phyloP scores from a whole-genome alignment of 1,140 invertebrate genomes.

The Micrasema longulum region DNA sequence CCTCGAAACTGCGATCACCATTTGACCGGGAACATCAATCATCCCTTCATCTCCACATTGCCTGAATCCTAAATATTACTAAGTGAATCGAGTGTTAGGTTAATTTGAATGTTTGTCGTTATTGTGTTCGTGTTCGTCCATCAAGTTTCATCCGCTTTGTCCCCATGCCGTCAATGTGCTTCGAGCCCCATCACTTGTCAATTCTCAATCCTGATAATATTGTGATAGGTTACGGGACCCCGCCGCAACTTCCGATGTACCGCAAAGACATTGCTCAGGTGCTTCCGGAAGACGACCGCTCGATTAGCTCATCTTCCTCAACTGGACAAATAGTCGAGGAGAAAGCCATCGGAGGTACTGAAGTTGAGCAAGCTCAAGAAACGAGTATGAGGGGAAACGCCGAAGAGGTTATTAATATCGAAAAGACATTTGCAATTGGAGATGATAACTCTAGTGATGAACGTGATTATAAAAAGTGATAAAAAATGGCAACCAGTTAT shows the following conservation, averaged over 20 bases:
- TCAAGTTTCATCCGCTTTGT: no score
- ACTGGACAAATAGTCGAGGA: background rate
- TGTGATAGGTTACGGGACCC: slow-evolving; percentile 37
- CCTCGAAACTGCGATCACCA: slow-evolving; percentile 52
- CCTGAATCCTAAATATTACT: background rate
- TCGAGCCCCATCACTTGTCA: no score
- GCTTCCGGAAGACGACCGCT: slow-evolving; percentile 13
- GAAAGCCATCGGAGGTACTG: slow-evolving; percentile 6
- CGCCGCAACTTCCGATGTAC: slow-evolving; percentile 15
- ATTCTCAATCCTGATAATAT: background rate
- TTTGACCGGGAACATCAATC: slow-evolving; percentile 38
- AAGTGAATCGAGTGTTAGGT: no score
- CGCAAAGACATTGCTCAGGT: background rate
- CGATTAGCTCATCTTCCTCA: slow-evolving; percentile 11
- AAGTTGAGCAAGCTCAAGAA: slow-evolving; percentile 3
- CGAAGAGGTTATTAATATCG: slow-evolving; percentile 30
- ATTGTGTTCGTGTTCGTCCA: slow-evolving; percentile 1
- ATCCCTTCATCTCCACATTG: slow-evolving; percentile 11
- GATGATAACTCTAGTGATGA: slow-evolving; percentile 39
- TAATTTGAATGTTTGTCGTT: no score
- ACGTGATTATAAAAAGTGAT: slow-evolving; percentile 40
- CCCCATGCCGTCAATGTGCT: no score
- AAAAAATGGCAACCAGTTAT: slow-evolving; percentile 17
- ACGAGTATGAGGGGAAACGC: background rate
- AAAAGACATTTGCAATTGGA: slow-evolving; percentile 30